These are phyloP conservation scores for Oscheius sp. DNA, from an alignment of 2,888 invertebrate species.

Conservation along the genomic window DNA sequence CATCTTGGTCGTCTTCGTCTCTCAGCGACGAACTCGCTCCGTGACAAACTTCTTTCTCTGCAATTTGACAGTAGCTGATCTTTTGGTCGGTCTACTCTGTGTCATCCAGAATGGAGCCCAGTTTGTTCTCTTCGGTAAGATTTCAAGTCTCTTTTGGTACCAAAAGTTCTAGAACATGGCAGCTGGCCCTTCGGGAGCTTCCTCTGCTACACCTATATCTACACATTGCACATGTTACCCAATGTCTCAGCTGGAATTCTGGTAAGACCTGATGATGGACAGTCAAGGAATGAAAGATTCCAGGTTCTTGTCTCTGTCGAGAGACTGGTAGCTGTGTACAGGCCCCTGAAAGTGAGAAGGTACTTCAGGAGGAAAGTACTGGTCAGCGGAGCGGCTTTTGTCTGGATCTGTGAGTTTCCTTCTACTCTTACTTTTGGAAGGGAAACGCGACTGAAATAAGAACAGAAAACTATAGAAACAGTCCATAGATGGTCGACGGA, in stretches of 20 bases:
- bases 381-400: constrained; percentile 58
- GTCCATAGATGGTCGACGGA: no score
- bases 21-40: constrained; percentile 85
- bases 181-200: constrained; percentile 78
- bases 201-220: constrained; percentile 91
- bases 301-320: constrained; percentile 70
- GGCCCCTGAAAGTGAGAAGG: constrained; percentile 67
- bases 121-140: constrained; percentile 62
- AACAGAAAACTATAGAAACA: no score
- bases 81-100: constrained; percentile 90
- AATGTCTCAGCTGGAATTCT: constrained; percentile 91
- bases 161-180: constrained; percentile 49
- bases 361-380: constrained; percentile 63
- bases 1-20: constrained; percentile 86
- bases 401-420: constrained; percentile 55
- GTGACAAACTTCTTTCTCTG: constrained; percentile 92
- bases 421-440: no score
- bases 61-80: constrained; percentile 86
- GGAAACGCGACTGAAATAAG: no score
- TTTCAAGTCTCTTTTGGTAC: background rate
- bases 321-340: constrained; percentile 67
- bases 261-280: constrained; percentile 77
- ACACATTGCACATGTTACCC: constrained; percentile 85
- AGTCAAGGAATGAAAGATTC: constrained; percentile 22
- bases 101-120: constrained; percentile 86